Evolutionary conservation across 2,113 vertebrate genomes (phyloP), one percentile per base, ranked within the genome.

Genomic region (Xerus inauris): DNA sequence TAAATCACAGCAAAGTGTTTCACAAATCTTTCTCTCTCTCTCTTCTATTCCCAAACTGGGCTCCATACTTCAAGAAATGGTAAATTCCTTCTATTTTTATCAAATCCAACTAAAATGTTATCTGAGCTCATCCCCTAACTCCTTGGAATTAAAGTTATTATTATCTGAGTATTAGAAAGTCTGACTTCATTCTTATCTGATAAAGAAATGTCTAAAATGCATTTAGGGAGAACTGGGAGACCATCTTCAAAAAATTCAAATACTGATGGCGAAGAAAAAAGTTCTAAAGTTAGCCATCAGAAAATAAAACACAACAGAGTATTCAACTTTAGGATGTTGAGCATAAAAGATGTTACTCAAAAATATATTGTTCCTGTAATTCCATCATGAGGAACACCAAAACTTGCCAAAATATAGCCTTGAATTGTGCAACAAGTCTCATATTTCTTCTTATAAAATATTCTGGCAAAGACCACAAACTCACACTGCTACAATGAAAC

Each of bases 401-500:
- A n/a, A 91, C 51, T 89, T 96, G 87, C 84, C 89, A 97, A 97
- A 97, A 87, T 89, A 93, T 30, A 84, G 72, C 59, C 87, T 51
- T 87, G 64, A 96, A 91, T 72, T 97, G 35, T 96, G 80, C 83
- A 96, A 96, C 67, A 75, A 87, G 67, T 93, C 94, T 97, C 62
- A 64, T 85, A 92, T 96, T 97, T 97, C 95, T 96, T 95, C 93
- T 96, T 97, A 91, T 95, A 97, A 97, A 98, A 97, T 92, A 95
- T 42, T 87, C 69, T 97, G 89, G 92, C 96, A 88, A 94, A 97
- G 90, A 87, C 69, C 95, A 97, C 54, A 93, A 96, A 97, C 95
- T 95, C 94, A 96, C 94, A 96, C 8, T 65, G 77, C 87, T 89
- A 94, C 95, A 94, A 85, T 62, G 87, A 98, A 95, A 96, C 94